Evolutionary conservation across 1,140 invertebrate genomes (phyloP).

Genomic region (Hyles vespertilio): DNA sequence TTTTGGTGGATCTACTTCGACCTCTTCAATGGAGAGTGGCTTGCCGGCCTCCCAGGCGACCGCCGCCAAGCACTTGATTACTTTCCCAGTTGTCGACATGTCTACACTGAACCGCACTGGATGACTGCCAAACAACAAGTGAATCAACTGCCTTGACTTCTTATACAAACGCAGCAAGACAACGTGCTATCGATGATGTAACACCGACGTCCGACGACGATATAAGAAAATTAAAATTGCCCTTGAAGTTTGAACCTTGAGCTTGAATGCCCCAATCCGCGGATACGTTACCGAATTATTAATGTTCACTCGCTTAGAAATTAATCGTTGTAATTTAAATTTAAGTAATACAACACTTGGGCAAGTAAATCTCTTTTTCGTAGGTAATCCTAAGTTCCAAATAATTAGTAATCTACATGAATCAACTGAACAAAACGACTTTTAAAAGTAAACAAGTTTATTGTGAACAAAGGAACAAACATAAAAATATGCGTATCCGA

Average conservation of each 20-base stretch:
- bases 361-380: no score
- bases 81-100: slow-evolving; percentile 66
- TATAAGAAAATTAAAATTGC: slow-evolving; percentile 11
- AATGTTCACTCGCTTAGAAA: no score
- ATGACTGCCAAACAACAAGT: slow-evolving; percentile 20
- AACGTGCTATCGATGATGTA: slow-evolving; percentile 15
- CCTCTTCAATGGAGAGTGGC: slow-evolving; percentile 90
- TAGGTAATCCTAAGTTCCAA: no score
- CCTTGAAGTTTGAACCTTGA: slow-evolving; percentile 27
- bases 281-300: neutral
- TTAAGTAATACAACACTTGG: no score
- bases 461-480: no score
- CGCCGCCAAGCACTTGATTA: slow-evolving; percentile 92
- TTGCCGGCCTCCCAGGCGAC: slow-evolving; percentile 94
- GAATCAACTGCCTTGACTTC: slow-evolving; percentile 8
- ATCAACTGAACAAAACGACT: no score
- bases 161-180: slow-evolving; percentile 3
- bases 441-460: no score
- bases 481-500: no score
- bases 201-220: slow-evolving; percentile 10
- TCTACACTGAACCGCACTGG: slow-evolving; percentile 14
- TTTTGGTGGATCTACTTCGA: slow-evolving; percentile 97
- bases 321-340: no score
- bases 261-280: slow-evolving; percentile 1
- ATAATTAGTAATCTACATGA: no score